These are phyloP conservation scores for Trilocha varians DNA, from an alignment of 2,888 invertebrate species.

Conservation along the genomic window DNA sequence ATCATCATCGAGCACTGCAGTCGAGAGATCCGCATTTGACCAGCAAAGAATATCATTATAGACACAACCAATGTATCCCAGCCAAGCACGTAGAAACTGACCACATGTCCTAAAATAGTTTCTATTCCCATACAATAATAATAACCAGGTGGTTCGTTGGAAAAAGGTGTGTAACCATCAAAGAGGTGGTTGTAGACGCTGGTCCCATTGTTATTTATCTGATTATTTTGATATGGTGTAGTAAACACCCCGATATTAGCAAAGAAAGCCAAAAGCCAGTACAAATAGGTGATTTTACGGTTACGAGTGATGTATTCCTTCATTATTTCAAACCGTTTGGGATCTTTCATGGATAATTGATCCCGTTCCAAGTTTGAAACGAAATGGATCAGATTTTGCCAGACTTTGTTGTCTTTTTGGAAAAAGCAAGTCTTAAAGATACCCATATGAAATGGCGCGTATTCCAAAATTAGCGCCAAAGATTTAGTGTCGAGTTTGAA, in stretches of 20 bases:
- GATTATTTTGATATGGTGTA: conserved; percentile 41
- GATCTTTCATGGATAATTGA: conserved; percentile 23
- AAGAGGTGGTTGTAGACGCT: conserved; percentile 35
- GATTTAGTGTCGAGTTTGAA: conserved; percentile 25
- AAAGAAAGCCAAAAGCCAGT: conserved; percentile 33
- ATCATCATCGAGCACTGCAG: conserved; percentile 26
- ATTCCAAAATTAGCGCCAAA: conserved; percentile 35
- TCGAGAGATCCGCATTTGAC: conserved; percentile 39
- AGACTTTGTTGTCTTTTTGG: conserved; percentile 29
- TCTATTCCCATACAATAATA: conserved; percentile 39
- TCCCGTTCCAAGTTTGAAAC: conserved; percentile 32
- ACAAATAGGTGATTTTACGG: conserved; percentile 39
- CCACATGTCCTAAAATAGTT: conserved; percentile 32
- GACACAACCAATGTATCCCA: conserved; percentile 46
- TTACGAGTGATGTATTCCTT: conserved; percentile 28
- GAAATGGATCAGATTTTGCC: conserved; percentile 35
- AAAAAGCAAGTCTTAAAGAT: conserved; percentile 38
- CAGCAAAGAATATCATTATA: conserved; percentile 48
- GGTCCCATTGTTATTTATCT: conserved; percentile 30
- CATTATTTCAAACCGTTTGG: conserved; percentile 19
- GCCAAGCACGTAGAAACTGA: conserved; percentile 36
- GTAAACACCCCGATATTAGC: conserved; percentile 38
- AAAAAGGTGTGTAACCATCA: conserved; percentile 41
- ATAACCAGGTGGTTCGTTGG: conserved; percentile 37
- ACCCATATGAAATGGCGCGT: conserved; percentile 47